Conservation (phyloP, 92 coral and sea anemone species). For the Heteractis magnifica region DNA sequence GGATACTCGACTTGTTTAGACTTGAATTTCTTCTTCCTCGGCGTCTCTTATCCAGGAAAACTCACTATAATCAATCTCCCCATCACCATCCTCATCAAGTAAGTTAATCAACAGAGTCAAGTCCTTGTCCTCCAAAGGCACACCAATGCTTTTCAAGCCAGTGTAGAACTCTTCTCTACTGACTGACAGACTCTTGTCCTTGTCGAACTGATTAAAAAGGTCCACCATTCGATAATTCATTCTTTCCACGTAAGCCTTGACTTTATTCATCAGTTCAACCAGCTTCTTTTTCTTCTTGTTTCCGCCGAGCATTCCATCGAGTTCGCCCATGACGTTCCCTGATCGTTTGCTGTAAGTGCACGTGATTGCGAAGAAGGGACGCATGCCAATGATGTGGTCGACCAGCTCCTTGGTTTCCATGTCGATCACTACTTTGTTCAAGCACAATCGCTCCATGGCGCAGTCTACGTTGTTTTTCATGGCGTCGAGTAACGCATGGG, state of each 20-base stretch:
- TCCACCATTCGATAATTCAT: conserved; percentile 85
- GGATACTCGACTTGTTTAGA: not conserved
- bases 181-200: conserved; percentile 86
- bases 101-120: conserved; percentile 64
- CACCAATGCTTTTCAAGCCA: conserved; percentile 77
- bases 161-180: conserved; percentile 72
- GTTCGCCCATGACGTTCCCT: conserved; percentile 39
- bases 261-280: conserved; percentile 53
- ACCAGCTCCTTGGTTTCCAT: conserved; percentile 69
- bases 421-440: conserved; percentile 79
- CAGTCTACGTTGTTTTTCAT: conserved; percentile 70
- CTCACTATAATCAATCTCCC: conserved; percentile 86
- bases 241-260: conserved; percentile 74
- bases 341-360: conserved; percentile 65
- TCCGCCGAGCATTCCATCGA: conserved; percentile 39
- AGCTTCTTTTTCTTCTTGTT: conserved; percentile 49
- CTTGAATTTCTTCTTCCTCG: conserved; percentile 40
- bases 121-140: conserved; percentile 86
- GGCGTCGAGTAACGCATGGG: conserved; percentile 65
- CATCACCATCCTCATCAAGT: conserved; percentile 84
- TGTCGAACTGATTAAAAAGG: conserved; percentile 95
- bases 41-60: conserved; percentile 84
- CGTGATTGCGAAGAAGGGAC: conserved; percentile 63
- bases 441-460: conserved; percentile 64
- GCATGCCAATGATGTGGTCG: conserved; percentile 50